Conservation (phyloP, 2,888 invertebrate species). For the Leptinotarsa peninsularis region DNA sequence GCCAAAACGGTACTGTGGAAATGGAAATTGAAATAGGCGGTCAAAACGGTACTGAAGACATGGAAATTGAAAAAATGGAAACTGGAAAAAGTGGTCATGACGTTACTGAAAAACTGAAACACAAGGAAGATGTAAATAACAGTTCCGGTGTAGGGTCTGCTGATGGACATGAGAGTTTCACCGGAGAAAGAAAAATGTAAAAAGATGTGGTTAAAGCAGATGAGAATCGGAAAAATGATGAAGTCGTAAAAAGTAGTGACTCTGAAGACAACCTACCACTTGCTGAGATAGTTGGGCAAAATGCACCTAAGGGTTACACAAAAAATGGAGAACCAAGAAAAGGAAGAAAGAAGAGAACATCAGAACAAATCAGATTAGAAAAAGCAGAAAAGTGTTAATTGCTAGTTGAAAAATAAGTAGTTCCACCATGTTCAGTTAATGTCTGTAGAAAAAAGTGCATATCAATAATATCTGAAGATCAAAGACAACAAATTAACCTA, state of each 20-base stretch:
- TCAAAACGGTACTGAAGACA: conserved; percentile 14
- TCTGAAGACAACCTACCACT: background rate
- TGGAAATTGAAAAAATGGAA: background rate
- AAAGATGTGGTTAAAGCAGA: conserved; percentile 4
- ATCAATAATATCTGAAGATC: background rate
- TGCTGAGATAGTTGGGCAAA: background rate
- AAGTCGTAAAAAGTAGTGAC: conserved; percentile 16
- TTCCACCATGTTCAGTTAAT: conserved; percentile 7
- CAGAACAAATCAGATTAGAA: conserved; percentile 16
- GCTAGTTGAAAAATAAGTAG: too few relatives aligned
- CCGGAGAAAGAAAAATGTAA: conserved; percentile 23
- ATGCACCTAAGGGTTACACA: conserved; percentile 17
- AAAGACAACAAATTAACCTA: too few relatives aligned
- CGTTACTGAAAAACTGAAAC: conserved; percentile 13
- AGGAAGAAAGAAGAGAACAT: background rate
- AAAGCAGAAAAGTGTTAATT: background rate
- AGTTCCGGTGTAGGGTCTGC: conserved; percentile 21
- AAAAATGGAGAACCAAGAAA: conserved; percentile 21
- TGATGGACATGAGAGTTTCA: background rate
- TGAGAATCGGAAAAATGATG: background rate
- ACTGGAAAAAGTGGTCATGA: conserved; percentile 6
- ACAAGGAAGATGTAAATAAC: conserved; percentile 5
- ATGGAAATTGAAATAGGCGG: background rate
- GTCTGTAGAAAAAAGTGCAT: conserved; percentile 17
- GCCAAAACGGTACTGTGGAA: too few relatives aligned